phyloP scores from a whole-genome alignment of 2,113 vertebrate species.

The Rousettus leschenaultii region DNA sequence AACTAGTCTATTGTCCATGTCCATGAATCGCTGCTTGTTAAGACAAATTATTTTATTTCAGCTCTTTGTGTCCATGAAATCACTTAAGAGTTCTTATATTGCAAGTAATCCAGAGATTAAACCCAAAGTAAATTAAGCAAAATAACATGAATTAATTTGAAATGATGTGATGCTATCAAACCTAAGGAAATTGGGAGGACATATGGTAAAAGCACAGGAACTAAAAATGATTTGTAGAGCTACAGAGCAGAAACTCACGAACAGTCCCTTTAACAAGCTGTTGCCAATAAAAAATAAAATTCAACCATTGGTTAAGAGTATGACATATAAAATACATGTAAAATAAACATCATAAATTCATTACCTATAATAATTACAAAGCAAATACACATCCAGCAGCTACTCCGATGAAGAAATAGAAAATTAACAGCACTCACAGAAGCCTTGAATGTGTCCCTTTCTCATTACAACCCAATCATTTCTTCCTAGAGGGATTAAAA shows the following conservation, averaged over 20 bases:
- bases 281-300: neutral
- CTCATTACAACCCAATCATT: neutral
- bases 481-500: neutral
- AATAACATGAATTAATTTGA: neutral
- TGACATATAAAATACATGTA: neutral
- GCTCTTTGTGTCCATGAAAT: neutral
- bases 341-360: neutral
- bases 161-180: neutral
- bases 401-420: neutral
- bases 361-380: neutral
- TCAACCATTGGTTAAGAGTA: neutral
- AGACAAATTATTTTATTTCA: neutral
- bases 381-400: neutral
- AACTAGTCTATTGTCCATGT: no score
- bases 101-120: neutral
- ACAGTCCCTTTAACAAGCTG: neutral
- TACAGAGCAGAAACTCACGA: neutral
- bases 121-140: neutral
- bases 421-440: neutral
- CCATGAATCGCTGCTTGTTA: neutral
- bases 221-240: neutral
- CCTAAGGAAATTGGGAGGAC: neutral
- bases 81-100: neutral
- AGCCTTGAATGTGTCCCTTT: neutral
- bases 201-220: neutral